A percentile compares a stretch with the other conserved stretches of the same genome.
Conservation (phyloP, 2,888 invertebrate species). For the Thyatira batis region DNA sequence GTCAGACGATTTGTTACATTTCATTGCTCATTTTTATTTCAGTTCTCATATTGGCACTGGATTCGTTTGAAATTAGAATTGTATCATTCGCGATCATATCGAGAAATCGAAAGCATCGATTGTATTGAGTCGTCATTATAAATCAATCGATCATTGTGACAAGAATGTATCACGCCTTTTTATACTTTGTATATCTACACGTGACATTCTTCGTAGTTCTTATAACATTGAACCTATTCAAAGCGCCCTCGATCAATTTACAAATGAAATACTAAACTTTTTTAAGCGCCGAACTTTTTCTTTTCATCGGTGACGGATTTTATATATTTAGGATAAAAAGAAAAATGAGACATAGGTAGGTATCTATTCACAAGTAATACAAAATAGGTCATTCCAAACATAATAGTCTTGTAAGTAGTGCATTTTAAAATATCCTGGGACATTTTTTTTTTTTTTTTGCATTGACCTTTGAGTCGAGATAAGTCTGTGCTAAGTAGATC, state of each 20-base stretch:
- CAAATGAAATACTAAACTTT: too few species aligned
- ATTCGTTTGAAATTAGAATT: conserved; percentile 3
- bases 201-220: too few species aligned
- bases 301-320: too few species aligned
- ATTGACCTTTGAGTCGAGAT: neutral
- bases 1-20: conserved; percentile 19
- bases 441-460: too few species aligned
- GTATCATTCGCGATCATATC: neutral
- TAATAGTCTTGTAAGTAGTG: neutral
- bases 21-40: conserved; percentile 1
- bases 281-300: too few species aligned
- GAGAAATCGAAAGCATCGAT: neutral
- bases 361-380: neutral
- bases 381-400: neutral
- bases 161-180: neutral
- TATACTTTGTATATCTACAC: neutral
- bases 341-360: neutral
- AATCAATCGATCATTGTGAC: neutral
- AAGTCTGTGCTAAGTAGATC: neutral
- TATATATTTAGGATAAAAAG: too few species aligned
- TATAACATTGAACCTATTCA: neutral
- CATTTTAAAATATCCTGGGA: too few species aligned
- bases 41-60: neutral
- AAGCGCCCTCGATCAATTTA: too few species aligned
- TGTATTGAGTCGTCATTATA: neutral